These are phyloP conservation scores for Protophormia terraenovae DNA, from an alignment of 2,888 invertebrate species.

Conservation along the genomic window DNA sequence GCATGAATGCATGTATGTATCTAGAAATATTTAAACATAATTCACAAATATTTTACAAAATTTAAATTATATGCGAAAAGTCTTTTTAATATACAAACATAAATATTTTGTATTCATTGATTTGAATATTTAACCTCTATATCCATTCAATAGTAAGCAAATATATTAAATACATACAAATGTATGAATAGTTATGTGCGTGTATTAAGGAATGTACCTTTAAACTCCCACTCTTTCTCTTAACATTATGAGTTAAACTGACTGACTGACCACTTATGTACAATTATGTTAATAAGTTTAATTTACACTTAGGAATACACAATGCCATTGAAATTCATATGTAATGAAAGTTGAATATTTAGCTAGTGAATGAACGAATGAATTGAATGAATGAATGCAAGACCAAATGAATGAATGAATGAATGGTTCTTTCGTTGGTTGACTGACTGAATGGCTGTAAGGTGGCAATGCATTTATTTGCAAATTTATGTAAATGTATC, in stretches of 20 bases:
- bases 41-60: too few species aligned
- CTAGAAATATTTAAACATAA: too few species aligned
- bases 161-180: too few species aligned
- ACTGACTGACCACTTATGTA: conserved; percentile 56
- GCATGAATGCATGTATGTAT: too few species aligned
- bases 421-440: not conserved
- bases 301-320: conserved; percentile 60
- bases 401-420: not conserved
- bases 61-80: too few species aligned
- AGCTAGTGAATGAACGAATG: not conserved
- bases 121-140: too few species aligned
- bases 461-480: conserved; percentile 28
- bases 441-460: not conserved
- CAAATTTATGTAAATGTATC: conserved; percentile 26
- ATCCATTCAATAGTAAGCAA: too few species aligned
- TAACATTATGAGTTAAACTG: conserved; percentile 27
- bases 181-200: too few species aligned
- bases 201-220: too few species aligned
- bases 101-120: too few species aligned
- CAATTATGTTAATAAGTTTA: conserved; percentile 67
- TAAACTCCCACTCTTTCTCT: conserved; percentile 20
- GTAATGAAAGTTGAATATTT: conserved; percentile 39
- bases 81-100: too few species aligned
- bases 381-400: not conserved
- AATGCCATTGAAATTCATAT: conserved; percentile 52